Base-by-base conservation (phyloP, 2,888 invertebrate genomes). In the Tipula vernalis region DNA sequence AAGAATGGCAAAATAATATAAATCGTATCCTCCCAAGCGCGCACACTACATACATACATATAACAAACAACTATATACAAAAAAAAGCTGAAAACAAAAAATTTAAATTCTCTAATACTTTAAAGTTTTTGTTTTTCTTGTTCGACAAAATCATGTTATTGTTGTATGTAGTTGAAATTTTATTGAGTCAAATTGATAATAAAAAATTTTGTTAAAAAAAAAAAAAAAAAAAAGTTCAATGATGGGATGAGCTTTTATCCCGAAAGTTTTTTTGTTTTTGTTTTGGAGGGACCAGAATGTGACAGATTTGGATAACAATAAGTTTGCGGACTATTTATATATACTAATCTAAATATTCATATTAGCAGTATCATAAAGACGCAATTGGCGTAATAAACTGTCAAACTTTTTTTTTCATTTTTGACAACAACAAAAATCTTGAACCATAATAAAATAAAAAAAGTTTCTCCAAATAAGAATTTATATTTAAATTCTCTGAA, bases 71-170 rank as follows among this genome's bases (percentile, higher is more conserved):
- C 71, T 71, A 71, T 71, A 71, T 12, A 51, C 51, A 5, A 51
- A 51, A 71, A 71, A 71, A 71, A 10, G 2, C 3, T 3, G 5
- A 71, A 28, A 28, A 3, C 28, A 71, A 71, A 18, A 71, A 18
- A 71, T 71, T 18, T 71, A 28, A 71, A 71, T 71, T 71, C 28
- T 71, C 71, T 71, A 71, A 71, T 71, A 71, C 71, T 71, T 71
- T 71, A 71, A 71, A 71, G 71, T 71, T 71, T 71, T 71, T 71
- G 71, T 71, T 71, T 71, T 71, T 71, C 71, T 71, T 71, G 71
- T 71, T 71, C 71, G 71, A 71, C 18, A 71, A 28, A 71, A 71
- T 71, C 71, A 71, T 71, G 71, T 71, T 71, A 71, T 71, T 71
- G 71, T 71, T 71, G 51, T 71, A 71, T 28, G 18, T 71, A 71